Conservation (phyloP, 2,113 vertebrate species). For the Coreoperca whiteheadi region DNA sequence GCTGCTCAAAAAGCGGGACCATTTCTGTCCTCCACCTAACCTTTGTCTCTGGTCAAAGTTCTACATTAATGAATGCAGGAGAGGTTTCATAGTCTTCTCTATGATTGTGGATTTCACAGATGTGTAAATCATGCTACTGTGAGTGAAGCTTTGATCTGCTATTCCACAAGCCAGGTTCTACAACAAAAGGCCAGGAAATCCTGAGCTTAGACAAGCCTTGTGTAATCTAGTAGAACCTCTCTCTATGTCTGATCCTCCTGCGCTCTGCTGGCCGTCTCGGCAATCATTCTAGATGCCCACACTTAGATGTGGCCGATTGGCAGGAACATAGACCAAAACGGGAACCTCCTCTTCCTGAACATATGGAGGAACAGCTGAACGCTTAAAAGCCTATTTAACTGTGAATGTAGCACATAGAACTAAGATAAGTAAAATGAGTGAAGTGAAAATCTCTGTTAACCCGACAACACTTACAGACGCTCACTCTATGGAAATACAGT, state of each 20-base stretch:
- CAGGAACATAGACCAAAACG: constrained; percentile 46
- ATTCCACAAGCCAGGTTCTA: constrained; percentile 72
- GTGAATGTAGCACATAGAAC: background rate
- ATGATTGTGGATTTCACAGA: constrained; percentile 81
- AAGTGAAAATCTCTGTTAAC: background rate
- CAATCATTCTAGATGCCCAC: constrained; percentile 63
- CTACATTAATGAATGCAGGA: constrained; percentile 77
- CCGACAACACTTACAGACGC: constrained; percentile 28
- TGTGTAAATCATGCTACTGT: constrained; percentile 81
- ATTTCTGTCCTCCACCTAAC: constrained; percentile 67
- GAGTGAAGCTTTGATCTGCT: constrained; percentile 83
- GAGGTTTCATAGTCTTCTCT: constrained; percentile 70
- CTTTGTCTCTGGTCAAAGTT: constrained; percentile 80
- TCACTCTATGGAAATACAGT: background rate
- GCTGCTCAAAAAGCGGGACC: constrained; percentile 55
- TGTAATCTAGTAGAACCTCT: constrained; percentile 75
- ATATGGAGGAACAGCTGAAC: background rate
- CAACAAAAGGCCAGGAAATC: constrained; percentile 78
- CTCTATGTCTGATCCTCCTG: constrained; percentile 70
- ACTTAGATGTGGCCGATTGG: constrained; percentile 63
- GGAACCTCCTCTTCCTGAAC: constrained; percentile 24
- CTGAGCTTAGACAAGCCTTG: constrained; percentile 74
- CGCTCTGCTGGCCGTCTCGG: constrained; percentile 58
- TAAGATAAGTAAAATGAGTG: background rate
- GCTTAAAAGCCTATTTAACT: constrained; percentile 12